Percentiles rank a stretch among this genome's conserved stretches.
These are phyloP conservation scores for Petrocephalus sullivani DNA, from an alignment of 2,797 vertebrate genomes.

Conservation along the genomic window DNA sequence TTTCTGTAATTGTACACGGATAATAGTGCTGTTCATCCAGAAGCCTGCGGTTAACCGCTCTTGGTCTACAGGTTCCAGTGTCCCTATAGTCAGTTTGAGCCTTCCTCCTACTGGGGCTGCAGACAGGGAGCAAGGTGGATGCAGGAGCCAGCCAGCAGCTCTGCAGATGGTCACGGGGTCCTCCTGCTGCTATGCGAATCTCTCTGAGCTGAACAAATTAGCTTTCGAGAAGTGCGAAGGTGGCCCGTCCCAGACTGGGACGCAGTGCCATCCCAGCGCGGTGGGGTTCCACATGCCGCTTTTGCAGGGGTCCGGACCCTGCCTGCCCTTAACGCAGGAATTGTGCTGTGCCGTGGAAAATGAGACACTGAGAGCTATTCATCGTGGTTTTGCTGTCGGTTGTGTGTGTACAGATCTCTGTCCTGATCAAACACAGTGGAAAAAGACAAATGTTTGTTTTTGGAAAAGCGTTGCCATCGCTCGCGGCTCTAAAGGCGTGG, in stretches of 20 bases:
- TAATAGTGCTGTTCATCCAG: not conserved
- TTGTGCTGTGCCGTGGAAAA: slow-evolving; percentile 23
- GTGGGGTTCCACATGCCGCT: slow-evolving; percentile 7
- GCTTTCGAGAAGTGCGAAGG: not conserved
- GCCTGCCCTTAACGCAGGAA: not conserved
- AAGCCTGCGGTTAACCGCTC: not conserved
- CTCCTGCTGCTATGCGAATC: not conserved
- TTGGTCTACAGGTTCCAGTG: not conserved
- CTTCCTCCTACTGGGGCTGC: not conserved
- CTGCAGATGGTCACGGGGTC: slow-evolving; percentile 10
- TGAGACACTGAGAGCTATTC: slow-evolving; percentile 20
- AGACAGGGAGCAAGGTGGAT: not conserved
- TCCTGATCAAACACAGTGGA: not conserved
- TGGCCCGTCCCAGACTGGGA: not conserved
- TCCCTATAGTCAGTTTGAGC: not conserved
- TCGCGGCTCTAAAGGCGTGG: not conserved
- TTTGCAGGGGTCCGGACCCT: not conserved
- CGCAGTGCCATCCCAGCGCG: slow-evolving; percentile 6
- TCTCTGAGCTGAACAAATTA: not conserved
- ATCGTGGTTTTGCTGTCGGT: slow-evolving; percentile 5
- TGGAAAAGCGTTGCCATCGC: not conserved
- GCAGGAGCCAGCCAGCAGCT: not conserved
- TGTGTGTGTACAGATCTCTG: not conserved
- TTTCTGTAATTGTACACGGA: not conserved
- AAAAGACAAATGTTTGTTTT: not conserved